These are phyloP conservation scores for Leptosomus discolor DNA, from an alignment of 2,113 vertebrate genomes.

Conservation along the genomic window DNA sequence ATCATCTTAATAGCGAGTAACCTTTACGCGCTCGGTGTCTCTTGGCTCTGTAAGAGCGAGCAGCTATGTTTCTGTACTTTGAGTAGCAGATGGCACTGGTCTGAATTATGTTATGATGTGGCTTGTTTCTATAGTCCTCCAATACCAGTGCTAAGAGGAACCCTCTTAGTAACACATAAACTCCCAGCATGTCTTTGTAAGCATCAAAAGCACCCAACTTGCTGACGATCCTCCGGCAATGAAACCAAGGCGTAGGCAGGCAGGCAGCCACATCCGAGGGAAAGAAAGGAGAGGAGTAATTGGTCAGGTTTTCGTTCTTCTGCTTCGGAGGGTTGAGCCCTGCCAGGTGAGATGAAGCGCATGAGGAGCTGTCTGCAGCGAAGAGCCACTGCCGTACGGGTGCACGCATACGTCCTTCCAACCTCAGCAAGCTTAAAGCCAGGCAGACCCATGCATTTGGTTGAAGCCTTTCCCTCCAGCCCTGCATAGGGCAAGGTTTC, in stretches of 20 bases:
- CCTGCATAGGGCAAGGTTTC: background rate
- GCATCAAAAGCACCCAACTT: background rate
- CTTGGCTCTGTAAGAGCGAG: background rate
- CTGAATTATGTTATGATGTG: background rate
- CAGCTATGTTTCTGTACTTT: background rate
- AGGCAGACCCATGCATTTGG: background rate
- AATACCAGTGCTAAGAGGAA: background rate
- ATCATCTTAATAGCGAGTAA: background rate
- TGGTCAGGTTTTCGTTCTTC: background rate
- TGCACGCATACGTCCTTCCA: accelerated
- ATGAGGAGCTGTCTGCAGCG: background rate
- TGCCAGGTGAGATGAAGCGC: background rate
- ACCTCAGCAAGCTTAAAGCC: background rate
- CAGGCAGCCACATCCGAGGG: background rate
- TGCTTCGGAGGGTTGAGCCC: background rate
- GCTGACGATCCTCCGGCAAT: background rate
- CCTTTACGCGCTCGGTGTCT: background rate
- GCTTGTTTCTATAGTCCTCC: background rate
- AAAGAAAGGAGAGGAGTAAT: background rate
- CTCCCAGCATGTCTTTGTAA: background rate
- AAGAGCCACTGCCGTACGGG: accelerated
- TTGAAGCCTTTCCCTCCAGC: background rate
- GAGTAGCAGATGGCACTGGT: background rate
- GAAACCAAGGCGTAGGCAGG: background rate
- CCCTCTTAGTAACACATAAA: background rate